phyloP scores from a whole-genome alignment of 2,113 vertebrate species.

The Pelodiscus sinensis region DNA sequence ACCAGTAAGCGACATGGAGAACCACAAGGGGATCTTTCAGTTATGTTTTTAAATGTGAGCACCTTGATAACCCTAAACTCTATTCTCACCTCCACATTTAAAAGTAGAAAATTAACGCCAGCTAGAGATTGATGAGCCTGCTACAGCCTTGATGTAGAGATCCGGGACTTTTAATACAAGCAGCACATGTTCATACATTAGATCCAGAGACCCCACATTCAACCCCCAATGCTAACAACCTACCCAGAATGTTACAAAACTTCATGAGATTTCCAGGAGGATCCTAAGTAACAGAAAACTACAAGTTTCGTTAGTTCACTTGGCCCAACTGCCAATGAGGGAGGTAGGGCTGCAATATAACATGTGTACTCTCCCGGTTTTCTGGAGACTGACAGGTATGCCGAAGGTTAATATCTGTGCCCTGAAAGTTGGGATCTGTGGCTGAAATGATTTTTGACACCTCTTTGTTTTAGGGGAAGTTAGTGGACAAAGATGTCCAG shows the following conservation, averaged over 20 bases:
- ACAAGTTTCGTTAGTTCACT: background rate
- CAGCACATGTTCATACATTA: background rate
- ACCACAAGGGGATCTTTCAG: background rate
- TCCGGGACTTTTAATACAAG: background rate
- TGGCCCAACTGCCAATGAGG: background rate
- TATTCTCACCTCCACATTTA: background rate
- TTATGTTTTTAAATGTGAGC: background rate
- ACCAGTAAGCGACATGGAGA: background rate
- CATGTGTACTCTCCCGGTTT: background rate
- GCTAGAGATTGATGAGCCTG: background rate
- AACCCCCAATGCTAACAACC: background rate
- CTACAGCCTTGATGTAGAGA: background rate
- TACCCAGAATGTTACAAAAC: background rate
- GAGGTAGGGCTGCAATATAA: background rate
- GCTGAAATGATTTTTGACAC: background rate
- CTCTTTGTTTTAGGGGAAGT: background rate
- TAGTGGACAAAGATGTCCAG: background rate
- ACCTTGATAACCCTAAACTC: fast-evolving
- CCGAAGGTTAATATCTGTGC: background rate
- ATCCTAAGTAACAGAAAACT: background rate
- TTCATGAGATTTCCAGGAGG: background rate
- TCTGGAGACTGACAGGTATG: background rate
- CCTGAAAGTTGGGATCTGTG: background rate
- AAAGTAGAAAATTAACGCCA: background rate
- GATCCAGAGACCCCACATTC: background rate